phyloP scores from a whole-genome alignment of 2,888 invertebrate species.

The Pachycephus smyrnensis region DNA sequence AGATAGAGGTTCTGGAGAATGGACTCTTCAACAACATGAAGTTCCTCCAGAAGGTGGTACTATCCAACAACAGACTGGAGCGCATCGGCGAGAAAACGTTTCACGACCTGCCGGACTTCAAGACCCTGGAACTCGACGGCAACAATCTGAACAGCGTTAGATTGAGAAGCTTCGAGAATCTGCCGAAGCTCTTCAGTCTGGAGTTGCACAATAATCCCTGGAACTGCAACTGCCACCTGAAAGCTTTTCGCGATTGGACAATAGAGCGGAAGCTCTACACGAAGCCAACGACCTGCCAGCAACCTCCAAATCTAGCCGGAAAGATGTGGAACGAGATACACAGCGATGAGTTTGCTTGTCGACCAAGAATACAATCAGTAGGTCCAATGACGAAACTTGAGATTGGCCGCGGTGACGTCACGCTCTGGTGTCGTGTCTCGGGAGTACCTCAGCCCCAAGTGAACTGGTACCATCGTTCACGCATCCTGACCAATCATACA shows the following conservation, averaged over 20 bases:
- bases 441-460: slow-evolving; percentile 84
- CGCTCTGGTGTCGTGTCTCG: slow-evolving; percentile 79
- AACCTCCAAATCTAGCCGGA: slow-evolving; percentile 77
- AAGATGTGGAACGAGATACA: slow-evolving; percentile 80
- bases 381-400: slow-evolving; percentile 71
- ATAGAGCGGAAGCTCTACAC: slow-evolving; percentile 80
- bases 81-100: slow-evolving; percentile 80
- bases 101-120: slow-evolving; percentile 75
- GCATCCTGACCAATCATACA: slow-evolving; percentile 47
- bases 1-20: slow-evolving; percentile 78
- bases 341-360: slow-evolving; percentile 84
- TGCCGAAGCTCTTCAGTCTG: slow-evolving; percentile 78
- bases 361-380: slow-evolving; percentile 74
- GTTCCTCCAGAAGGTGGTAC: slow-evolving; percentile 80
- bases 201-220: slow-evolving; percentile 86
- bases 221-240: slow-evolving; percentile 88
- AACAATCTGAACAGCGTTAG: slow-evolving; percentile 80
- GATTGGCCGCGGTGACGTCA: slow-evolving; percentile 74
- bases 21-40: slow-evolving; percentile 81
- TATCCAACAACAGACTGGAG: slow-evolving; percentile 81
- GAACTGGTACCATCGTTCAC: slow-evolving; percentile 62
- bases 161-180: slow-evolving; percentile 74
- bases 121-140: slow-evolving; percentile 77
- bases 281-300: slow-evolving; percentile 78
- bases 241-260: slow-evolving; percentile 83